phyloP scores from a whole-genome alignment of 2,888 invertebrate genomes.

The Nephrotoma appendiculata region DNA sequence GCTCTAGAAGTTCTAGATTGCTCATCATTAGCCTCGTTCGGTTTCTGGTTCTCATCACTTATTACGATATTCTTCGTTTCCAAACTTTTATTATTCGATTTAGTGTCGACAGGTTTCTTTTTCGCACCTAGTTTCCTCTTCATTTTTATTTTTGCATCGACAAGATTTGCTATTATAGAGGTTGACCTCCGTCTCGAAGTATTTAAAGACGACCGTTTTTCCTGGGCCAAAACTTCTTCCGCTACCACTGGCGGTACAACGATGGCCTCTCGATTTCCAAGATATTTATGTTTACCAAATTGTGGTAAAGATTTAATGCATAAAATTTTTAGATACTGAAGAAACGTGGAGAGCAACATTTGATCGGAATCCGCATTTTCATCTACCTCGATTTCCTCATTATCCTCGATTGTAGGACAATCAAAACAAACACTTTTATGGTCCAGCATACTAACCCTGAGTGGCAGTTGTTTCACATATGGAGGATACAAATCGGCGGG shows the following conservation, averaged over 20 bases:
- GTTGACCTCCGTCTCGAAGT: not conserved
- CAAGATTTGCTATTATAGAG: not conserved
- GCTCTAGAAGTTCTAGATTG: no score
- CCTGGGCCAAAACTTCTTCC: no score
- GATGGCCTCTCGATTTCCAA: not conserved
- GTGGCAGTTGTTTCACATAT: not conserved
- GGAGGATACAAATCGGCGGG: not conserved
- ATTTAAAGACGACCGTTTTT: no score
- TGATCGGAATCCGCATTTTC: not conserved
- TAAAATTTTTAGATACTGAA: not conserved
- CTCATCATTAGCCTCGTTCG: not conserved
- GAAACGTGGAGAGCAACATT: not conserved
- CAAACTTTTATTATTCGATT: not conserved
- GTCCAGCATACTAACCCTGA: not conserved
- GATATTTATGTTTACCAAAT: not conserved
- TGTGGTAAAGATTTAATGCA: not conserved
- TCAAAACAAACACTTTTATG: not conserved
- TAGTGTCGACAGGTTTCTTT: not conserved
- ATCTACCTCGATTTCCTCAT: not conserved
- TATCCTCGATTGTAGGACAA: not conserved
- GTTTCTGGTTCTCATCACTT: not conserved
- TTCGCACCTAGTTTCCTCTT: not conserved
- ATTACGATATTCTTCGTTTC: not conserved
- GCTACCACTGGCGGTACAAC: not conserved
- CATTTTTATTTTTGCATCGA: not conserved